Evolutionary conservation across 2,888 invertebrate genomes (phyloP), one percentile per base, ranked within the genome.

Genomic region (Meghimatium bilineatum): DNA sequence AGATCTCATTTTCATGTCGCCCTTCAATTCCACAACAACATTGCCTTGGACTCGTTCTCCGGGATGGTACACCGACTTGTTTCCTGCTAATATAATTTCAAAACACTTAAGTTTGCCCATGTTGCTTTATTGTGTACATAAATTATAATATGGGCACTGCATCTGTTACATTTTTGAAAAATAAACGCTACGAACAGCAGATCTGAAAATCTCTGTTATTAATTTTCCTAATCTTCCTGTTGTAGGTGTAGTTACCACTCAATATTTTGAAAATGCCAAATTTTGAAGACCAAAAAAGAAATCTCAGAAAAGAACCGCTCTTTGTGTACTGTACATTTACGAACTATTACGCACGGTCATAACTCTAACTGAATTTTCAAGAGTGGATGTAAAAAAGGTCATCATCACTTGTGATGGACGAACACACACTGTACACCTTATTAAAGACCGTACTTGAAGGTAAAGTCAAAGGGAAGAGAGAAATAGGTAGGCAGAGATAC

Each of bases 51-150:
- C 93, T 77, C 91, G 88, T 83, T 94, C 94, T 74, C 94, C 94
- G 1, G 94, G 94, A 87, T 94, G 93, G 87, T 93, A 94, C 75
- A 94, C 94, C 49, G 93, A 92, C 85, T 93, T 93, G 85, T 93
- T 93, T 81, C 92, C 93, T 81, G 92, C 89, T 82, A 94, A 90
- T 79, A 92, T 89, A 32, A 94, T 93, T 87, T 93, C 93, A 89
- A 94, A 94, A 88, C 93, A 92, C 88, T 94, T 94, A 83, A 94
- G 86, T 89, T 94, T 93, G 12, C 94, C 94, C 94, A 94, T 94
- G 56, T 49, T 77, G 75, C 34, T 26, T 20, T 80, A 56, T 29
- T 36, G 32, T n/a, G n/a, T 26, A 2, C 10, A 32, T 17, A 34
- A 32, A n/a, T 12, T 26, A 12, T 69, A 69, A 17, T 5, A 5